phyloP scores from a whole-genome alignment of 2,888 invertebrate genomes.

The Malthinus seriepunctatus region DNA sequence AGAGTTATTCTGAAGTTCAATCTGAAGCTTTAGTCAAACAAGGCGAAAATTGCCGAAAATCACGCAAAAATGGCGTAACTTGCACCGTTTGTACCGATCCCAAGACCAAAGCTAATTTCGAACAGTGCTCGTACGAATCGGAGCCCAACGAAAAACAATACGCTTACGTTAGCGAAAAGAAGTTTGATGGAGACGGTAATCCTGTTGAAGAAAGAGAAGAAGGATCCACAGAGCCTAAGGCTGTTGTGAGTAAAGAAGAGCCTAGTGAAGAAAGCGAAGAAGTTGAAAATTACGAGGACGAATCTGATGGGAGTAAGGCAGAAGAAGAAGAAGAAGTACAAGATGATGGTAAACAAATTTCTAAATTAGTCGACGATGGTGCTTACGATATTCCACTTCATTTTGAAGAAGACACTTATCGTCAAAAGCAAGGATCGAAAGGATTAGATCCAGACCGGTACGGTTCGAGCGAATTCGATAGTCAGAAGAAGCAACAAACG shows the following conservation, averaged over 20 bases:
- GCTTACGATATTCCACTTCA: conserved; percentile 43
- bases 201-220: conserved; percentile 56
- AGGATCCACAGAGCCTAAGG: conserved; percentile 50
- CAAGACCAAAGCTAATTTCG: conserved; percentile 75
- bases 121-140: conserved; percentile 78
- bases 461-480: conserved; percentile 26
- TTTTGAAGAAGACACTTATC: conserved; percentile 39
- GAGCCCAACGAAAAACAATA: conserved; percentile 73
- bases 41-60: conserved; percentile 67
- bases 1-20: conserved; percentile 65
- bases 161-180: conserved; percentile 67
- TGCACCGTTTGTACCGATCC: conserved; percentile 76
- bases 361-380: conserved; percentile 36
- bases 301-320: conserved; percentile 21
- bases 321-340: conserved; percentile 16
- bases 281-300: conserved; percentile 38
- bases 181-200: conserved; percentile 64
- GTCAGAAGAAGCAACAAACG: conserved; percentile 8
- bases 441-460: conserved; percentile 36
- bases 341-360: conserved; percentile 14
- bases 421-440: conserved; percentile 25
- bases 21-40: conserved; percentile 63
- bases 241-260: conserved; percentile 20
- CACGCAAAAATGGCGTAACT: conserved; percentile 66
- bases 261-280: conserved; percentile 2